Evolutionary conservation across 2,113 vertebrate genomes (phyloP).

Genomic region (Cariama cristata): DNA sequence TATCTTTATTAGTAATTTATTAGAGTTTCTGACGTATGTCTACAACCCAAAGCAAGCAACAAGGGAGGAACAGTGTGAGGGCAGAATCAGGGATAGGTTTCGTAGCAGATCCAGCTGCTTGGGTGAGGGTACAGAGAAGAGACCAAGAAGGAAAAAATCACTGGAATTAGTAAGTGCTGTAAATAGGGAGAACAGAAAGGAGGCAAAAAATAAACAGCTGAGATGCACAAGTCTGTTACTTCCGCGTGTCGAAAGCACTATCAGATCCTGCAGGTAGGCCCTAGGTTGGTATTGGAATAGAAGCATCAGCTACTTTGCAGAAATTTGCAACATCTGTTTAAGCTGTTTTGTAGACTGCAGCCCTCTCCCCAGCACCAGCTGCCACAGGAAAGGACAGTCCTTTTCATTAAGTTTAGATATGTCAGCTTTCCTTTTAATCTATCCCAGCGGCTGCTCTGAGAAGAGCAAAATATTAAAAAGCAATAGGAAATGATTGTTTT

Average conservation of each 20-base stretch:
- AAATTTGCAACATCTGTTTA: not conserved
- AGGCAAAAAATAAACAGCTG: not conserved
- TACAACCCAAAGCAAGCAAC: not conserved
- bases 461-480: not conserved
- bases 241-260: not conserved
- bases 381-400: not conserved
- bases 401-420: not conserved
- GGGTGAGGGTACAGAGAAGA: not conserved
- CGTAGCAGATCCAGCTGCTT: not conserved
- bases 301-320: not conserved
- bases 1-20: not conserved
- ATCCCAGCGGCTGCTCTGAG: not conserved
- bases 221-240: not conserved
- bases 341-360: not conserved
- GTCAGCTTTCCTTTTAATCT: not conserved
- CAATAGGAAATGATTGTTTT: not conserved
- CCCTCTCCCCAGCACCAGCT: not conserved
- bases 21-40: fast-evolving
- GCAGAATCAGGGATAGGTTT: not conserved
- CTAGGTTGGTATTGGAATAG: not conserved
- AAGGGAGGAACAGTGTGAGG: not conserved
- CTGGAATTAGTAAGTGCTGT: not conserved
- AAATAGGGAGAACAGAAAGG: not conserved
- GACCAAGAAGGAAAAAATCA: not conserved
- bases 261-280: not conserved